Conservation (phyloP, 2,888 invertebrate genomes). For the Pseudanteris insignis region DNA sequence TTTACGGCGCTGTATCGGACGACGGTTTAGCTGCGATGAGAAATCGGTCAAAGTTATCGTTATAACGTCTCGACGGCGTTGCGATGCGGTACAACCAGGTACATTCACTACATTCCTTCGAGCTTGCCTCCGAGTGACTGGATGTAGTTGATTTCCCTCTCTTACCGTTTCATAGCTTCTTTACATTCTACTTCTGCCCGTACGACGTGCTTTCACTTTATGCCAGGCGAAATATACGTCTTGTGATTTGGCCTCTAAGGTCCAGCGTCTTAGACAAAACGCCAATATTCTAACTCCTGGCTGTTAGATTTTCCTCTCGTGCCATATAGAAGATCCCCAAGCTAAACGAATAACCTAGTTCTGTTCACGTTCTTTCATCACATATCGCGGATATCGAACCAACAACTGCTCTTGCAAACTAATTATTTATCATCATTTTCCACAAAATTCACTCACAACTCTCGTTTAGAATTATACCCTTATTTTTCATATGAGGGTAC, state of each 20-base stretch:
- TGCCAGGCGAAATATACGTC: conserved; percentile 41
- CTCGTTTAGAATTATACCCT: no score
- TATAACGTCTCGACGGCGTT: conserved; percentile 46
- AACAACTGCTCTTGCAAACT: no score
- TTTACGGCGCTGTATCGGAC: no score
- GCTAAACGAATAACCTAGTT: conserved; percentile 22
- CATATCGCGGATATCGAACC: conserved; percentile 4
- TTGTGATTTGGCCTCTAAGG: conserved; percentile 33
- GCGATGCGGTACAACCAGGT: conserved; percentile 47
- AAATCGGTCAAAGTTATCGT: conserved; percentile 33
- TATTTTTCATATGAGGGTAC: no score
- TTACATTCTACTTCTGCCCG: conserved; percentile 48
- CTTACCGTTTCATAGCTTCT: conserved; percentile 47
- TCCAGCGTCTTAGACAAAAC: conserved; percentile 38
- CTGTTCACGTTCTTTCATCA: conserved; percentile 10
- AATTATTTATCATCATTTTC: no score
- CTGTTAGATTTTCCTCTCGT: conserved; percentile 33
- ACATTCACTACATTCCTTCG: conserved; percentile 48
- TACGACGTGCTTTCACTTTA: conserved; percentile 46
- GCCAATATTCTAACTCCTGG: conserved; percentile 25
- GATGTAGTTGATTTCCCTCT: conserved; percentile 49
- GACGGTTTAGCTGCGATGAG: no score
- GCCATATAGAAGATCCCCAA: conserved; percentile 12
- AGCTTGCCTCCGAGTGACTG: conserved; percentile 64
- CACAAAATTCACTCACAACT: no score